phyloP scores from a whole-genome alignment of 2,888 invertebrate genomes.

The Allophyes oxyacanthae region DNA sequence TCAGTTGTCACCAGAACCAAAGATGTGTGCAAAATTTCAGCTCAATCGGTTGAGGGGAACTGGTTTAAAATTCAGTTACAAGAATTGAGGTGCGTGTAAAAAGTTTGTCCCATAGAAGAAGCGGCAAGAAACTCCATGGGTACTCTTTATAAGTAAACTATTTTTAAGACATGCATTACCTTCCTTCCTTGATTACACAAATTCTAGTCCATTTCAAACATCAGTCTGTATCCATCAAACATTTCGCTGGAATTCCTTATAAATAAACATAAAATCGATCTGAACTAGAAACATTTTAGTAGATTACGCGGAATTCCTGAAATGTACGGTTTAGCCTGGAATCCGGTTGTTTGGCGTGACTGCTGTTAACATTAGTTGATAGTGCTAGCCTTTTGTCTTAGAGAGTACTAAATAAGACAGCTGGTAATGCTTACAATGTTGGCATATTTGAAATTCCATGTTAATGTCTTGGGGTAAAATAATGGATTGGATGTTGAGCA shows the following conservation, averaged over 20 bases:
- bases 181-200: no score
- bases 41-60: no score
- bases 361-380: constrained; percentile 52
- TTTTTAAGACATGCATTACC: no score
- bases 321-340: constrained; percentile 40
- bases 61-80: no score
- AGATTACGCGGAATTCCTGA: constrained; percentile 38
- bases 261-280: constrained; percentile 18
- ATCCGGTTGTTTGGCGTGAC: constrained; percentile 63
- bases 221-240: neutral
- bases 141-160: no score
- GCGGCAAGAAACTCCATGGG: no score
- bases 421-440: constrained; percentile 23
- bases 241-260: constrained; percentile 21
- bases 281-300: constrained; percentile 23
- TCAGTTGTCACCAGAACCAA: no score
- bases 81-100: no score
- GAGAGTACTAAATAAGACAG: constrained; percentile 41
- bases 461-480: constrained; percentile 25
- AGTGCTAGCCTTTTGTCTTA: constrained; percentile 44
- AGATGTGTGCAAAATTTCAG: no score
- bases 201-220: no score
- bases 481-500: constrained; percentile 25
- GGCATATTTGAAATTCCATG: constrained; percentile 38
- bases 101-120: no score